phyloP scores from a whole-genome alignment of 2,797 vertebrate species.

The Chelon auratus region DNA sequence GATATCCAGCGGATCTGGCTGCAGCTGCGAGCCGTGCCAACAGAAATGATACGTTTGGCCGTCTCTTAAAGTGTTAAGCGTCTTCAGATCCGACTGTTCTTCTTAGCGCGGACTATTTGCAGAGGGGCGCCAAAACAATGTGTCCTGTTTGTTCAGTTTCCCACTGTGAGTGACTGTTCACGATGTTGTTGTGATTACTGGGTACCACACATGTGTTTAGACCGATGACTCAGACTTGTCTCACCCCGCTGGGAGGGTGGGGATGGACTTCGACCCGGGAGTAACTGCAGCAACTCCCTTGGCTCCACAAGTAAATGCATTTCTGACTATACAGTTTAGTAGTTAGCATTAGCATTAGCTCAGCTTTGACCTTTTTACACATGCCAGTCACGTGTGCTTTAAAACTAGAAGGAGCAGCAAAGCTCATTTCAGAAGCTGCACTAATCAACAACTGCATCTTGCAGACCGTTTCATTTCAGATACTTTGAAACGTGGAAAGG shows the following conservation, averaged over 20 bases:
- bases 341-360: too few species aligned
- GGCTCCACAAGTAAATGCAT: too few species aligned
- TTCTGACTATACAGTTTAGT: too few species aligned
- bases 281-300: too few species aligned
- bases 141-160: background rate
- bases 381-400: too few species aligned
- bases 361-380: too few species aligned
- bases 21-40: background rate
- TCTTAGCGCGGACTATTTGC: slow-evolving; percentile 1
- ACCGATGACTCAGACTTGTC: slow-evolving; percentile 22
- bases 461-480: too few species aligned
- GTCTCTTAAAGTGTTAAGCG: background rate
- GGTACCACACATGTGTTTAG: slow-evolving; percentile 4
- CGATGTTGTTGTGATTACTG: slow-evolving; percentile 16
- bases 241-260: background rate
- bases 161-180: background rate
- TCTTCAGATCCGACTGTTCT: background rate
- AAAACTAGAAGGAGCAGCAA: too few species aligned
- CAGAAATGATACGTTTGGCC: background rate
- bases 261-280: background rate
- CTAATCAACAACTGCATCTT: too few species aligned
- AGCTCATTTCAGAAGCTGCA: too few species aligned
- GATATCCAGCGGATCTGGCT: background rate
- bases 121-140: slow-evolving; percentile 10
- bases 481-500: too few species aligned